Evolutionary conservation across 1,140 invertebrate species (phyloP).

Genomic region (Drepana arcuata): DNA sequence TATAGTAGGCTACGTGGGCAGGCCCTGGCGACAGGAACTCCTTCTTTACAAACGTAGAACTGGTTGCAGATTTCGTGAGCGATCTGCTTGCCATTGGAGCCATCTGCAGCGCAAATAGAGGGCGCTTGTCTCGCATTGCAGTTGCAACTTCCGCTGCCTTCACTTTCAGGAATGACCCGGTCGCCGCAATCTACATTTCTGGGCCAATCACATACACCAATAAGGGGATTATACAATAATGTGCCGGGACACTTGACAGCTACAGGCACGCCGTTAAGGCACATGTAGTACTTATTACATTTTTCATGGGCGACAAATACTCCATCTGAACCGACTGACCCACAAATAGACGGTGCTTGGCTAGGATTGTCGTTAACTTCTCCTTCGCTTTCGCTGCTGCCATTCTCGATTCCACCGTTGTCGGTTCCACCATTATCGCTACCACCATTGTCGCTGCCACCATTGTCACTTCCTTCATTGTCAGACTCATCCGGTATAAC

Average conservation of each 20-base stretch:
- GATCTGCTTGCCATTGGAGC: slow-evolving; percentile 3
- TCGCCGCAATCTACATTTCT: slow-evolving; percentile 60
- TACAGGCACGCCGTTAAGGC: slow-evolving; percentile 19
- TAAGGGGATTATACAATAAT: slow-evolving; percentile 72
- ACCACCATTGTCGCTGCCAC: slow-evolving; percentile 1
- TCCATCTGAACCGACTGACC: slow-evolving; percentile 15
- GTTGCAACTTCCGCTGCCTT: neutral
- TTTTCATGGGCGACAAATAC: slow-evolving; percentile 26
- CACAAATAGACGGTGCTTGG: slow-evolving; percentile 22
- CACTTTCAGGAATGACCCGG: slow-evolving; percentile 12
- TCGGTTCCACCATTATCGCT: neutral
- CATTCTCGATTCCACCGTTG: slow-evolving; percentile 1
- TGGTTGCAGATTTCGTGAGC: slow-evolving; percentile 9
- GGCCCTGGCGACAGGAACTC: neutral
- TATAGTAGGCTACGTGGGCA: slow-evolving; percentile 2
- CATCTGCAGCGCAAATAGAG: neutral
- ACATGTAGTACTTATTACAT: slow-evolving; percentile 34
- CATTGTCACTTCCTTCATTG: slow-evolving; percentile 2
- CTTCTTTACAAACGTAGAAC: slow-evolving; percentile 3
- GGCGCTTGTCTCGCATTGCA: slow-evolving; percentile 9
- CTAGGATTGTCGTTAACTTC: slow-evolving; percentile 9
- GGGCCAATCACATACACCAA: slow-evolving; percentile 74
- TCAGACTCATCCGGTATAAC: slow-evolving; percentile 8
- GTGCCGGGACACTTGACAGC: slow-evolving; percentile 43
- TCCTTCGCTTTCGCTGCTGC: slow-evolving; percentile 15